Evolutionary conservation across 2,113 vertebrate species (phyloP), one percentile per base, ranked within the genome.

Genomic region (Rhagologus leucostigma): DNA sequence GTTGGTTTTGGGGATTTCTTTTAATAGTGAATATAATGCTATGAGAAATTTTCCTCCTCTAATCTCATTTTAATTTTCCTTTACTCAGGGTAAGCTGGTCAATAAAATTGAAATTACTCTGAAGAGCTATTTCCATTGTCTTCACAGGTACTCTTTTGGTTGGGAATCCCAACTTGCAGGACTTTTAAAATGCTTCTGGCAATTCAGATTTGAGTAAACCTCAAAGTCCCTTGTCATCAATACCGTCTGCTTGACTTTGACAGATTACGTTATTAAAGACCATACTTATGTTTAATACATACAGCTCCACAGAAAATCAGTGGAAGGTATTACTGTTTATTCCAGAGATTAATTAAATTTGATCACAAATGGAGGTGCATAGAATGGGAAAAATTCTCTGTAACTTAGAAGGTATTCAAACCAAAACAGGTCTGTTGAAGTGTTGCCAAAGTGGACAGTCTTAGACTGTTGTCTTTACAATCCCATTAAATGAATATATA

Each of bases 61-160:
- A 73, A 88, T 96, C 23, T 93, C 18, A 94, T 91, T 96, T 94
- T 83, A 59, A 77, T 94, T 87, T 97, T 46, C 14, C 35, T 89
- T 92, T 79, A 60, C 55, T 17, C 7, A 84, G 23, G 3, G 6
- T 60, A 86, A 88, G 5, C 2, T 57, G 35, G 47, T 88, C 83
- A 93, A 89, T 80, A 80, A 80, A 94, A 87, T 0, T 77, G 4
- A 79, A 74, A 88, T 82, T 75, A 70, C 35, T 86, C 62, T 93
- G 33, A 86, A 93, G 32, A 83, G 5, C n/a, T 89, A 63, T 57
- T 85, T 39, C 3, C 9, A 6, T 55, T 87, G 59, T 93, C 53
- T 87, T 85, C 41, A 69, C 26, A 75, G 20, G 9, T 2, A 0
- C 1, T 50, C 2, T 56, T 86, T 88, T 75, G 32, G 7, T 57